Base-by-base conservation (phyloP, 2,888 invertebrate genomes). In the Empis livida region DNA sequence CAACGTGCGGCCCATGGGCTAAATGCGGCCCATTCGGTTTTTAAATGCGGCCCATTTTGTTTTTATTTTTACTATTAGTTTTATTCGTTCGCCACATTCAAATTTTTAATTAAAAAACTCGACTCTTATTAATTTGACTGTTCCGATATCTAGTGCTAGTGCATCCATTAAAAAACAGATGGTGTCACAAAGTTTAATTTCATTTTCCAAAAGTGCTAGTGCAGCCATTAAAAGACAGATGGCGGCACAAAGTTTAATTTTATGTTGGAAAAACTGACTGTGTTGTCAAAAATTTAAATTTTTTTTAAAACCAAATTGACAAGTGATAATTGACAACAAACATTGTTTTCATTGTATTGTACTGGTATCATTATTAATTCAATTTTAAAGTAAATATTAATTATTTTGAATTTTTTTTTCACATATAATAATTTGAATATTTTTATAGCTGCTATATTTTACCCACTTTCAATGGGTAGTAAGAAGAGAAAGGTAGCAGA, bases 341-440 rank as follows among this genome's bases (percentile, higher is more conserved):
- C 14, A 27, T 27, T 41, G 23, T 27, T 41, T 41, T 41, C 14
- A 27, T 41, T 27, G n/a, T n/a, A 41, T 41, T 23, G 41, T 41
- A 27, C 27, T 27, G 23, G 41, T 41, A 14, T 41, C 41, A 41
- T 41, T 41, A 41, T 41, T 41, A 23, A 41, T 41, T 41, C 11
- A 23, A 41, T 27, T 41, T 41, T 27, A 41, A 41, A 41, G 41
- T 41, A 27, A 41, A 27, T 41, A 41, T 41, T 41, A 41, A 41
- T 41, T 41, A 27, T 27, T 27, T 27, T 41, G 41, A 14, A 27
- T 27, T 27, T 41, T 41, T 13, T 41, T 41, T 41, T 41, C n/a
- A 27, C 14, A 41, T 41, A 41, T 41, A 41, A 41, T 27, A 27
- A 41, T 41, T 41, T 41, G 41, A 27, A 23, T 41, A 41, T 41